Conservation (phyloP, 2,797 vertebrate species). For the Numenius phaeopus region DNA sequence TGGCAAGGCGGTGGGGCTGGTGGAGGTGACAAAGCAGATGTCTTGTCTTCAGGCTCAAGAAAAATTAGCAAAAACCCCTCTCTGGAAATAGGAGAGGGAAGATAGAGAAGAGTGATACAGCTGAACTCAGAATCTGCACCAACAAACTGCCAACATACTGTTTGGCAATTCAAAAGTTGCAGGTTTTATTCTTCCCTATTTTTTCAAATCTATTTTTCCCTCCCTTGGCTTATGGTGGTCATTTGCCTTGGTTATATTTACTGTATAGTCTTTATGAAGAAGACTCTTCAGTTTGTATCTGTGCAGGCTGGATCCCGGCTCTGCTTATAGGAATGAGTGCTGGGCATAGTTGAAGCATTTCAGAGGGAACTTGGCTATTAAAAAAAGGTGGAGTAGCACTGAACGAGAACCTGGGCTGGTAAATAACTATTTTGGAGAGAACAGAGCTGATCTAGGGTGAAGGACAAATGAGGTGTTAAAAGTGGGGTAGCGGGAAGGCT, state of each 20-base stretch:
- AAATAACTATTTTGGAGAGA: background rate
- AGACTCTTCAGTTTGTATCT: background rate
- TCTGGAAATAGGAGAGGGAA: background rate
- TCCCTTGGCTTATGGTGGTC: background rate
- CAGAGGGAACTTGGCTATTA: background rate
- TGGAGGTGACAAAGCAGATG: background rate
- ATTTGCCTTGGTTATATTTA: background rate
- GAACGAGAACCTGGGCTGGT: background rate
- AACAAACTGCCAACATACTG: background rate
- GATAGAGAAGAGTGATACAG: background rate
- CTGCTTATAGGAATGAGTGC: background rate
- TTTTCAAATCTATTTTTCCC: rapidly evolving
- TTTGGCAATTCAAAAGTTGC: background rate
- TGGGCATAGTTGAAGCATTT: background rate
- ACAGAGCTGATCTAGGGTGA: background rate
- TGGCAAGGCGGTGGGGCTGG: background rate
- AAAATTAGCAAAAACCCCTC: background rate
- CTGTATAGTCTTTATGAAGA: background rate
- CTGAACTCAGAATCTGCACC: background rate
- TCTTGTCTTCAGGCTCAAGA: background rate
- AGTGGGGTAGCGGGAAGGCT: background rate
- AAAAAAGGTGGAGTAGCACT: background rate
- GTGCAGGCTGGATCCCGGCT: background rate
- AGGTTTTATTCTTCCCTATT: background rate
- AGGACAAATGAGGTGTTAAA: background rate